phyloP scores from a whole-genome alignment of 1,140 invertebrate genomes.

The Brachionus asplanchnoidis region DNA sequence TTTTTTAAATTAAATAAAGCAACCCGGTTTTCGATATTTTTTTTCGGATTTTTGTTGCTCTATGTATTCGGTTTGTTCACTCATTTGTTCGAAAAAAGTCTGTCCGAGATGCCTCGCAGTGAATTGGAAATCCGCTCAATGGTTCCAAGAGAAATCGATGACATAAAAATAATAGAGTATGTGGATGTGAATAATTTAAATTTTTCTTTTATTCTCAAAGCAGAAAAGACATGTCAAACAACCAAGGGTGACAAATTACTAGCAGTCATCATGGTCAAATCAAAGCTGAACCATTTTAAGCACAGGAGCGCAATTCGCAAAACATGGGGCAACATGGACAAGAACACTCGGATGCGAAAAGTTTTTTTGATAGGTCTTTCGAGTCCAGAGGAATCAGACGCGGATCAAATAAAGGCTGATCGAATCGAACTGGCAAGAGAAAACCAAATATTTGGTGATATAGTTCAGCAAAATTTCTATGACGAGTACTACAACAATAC shows the following conservation, averaged over 20 bases:
- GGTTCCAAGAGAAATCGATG: neutral
- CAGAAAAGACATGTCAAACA: neutral
- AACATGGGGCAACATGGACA: conserved; percentile 24
- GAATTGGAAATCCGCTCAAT: neutral
- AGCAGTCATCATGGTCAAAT: conserved; percentile 3
- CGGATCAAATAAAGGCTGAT: neutral
- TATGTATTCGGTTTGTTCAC: conserved; percentile 35
- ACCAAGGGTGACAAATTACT: neutral
- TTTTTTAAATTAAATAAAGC: neutral
- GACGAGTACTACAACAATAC: conserved; percentile 38
- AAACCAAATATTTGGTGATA: neutral
- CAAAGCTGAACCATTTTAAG: neutral
- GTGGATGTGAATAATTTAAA: conserved; percentile 7
- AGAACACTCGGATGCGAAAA: neutral
- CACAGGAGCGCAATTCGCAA: conserved; percentile 19
- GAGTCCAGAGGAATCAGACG: neutral
- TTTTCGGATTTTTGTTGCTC: neutral
- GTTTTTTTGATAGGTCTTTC: conserved; percentile 30
- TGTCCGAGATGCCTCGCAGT: neutral
- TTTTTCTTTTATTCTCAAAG: neutral
- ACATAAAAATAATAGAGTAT: conserved; percentile 3
- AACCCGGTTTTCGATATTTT: neutral
- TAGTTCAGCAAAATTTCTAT: conserved; percentile 27
- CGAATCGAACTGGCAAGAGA: neutral
- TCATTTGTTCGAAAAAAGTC: conserved; percentile 21